Percentiles rank a stretch among this genome's conserved stretches.
Conservation (phyloP, 2,797 vertebrate species). For the Furcifer pardalis region DNA sequence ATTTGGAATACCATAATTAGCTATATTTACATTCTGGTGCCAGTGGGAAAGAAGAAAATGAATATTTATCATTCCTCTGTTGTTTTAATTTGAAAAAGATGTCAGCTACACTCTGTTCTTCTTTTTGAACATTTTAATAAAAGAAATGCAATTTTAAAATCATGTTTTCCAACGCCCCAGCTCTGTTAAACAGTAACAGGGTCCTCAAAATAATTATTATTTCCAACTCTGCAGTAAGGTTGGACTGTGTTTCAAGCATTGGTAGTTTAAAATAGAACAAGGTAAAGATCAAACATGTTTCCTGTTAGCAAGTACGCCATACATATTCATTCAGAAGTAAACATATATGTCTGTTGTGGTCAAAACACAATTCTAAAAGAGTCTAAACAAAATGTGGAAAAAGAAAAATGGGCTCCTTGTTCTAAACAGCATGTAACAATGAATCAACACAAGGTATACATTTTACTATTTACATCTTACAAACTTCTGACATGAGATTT, state of each 20-base stretch:
- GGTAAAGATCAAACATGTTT: neutral
- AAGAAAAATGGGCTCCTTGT: neutral
- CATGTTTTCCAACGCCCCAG: constrained; percentile 7
- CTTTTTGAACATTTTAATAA: constrained; percentile 43
- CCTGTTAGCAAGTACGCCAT: constrained; percentile 26
- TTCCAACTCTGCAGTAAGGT: constrained; percentile 13
- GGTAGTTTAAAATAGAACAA: constrained; percentile 42
- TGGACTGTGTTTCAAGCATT: constrained; percentile 26
- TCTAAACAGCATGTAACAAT: constrained; percentile 39
- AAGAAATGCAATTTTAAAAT: constrained; percentile 28
- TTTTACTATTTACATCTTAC: constrained; percentile 23
- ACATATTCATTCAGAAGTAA: constrained; percentile 44
- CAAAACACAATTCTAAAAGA: constrained; percentile 43
- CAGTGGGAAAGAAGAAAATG: constrained; percentile 57
- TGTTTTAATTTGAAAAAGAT: constrained; percentile 57
- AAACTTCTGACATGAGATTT: constrained; percentile 27
- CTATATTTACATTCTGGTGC: constrained; percentile 67
- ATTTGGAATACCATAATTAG: constrained; percentile 57
- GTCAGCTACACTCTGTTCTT: constrained; percentile 17
- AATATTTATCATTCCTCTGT: constrained; percentile 60
- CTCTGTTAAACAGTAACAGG: neutral
- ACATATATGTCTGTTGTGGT: constrained; percentile 25
- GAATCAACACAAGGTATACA: neutral
- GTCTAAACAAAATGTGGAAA: constrained; percentile 35
- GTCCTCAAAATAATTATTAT: constrained; percentile 3